phyloP scores from a whole-genome alignment of 2,888 invertebrate species.

The Entomobrya proxima region DNA sequence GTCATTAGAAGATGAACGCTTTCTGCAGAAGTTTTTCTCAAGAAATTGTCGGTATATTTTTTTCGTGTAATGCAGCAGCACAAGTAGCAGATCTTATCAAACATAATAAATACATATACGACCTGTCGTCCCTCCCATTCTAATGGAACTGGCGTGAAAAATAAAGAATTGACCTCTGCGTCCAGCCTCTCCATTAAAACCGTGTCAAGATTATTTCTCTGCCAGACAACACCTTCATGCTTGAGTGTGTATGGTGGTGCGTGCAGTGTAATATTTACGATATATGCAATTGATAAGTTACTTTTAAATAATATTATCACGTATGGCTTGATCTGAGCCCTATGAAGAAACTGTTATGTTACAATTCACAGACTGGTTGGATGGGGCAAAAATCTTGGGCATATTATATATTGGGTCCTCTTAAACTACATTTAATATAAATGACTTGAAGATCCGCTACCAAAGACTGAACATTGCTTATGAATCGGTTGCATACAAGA shows the following conservation, averaged over 20 bases:
- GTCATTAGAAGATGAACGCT: background rate
- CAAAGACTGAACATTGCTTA: no score
- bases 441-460: no score
- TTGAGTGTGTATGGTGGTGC: background rate
- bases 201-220: slow-evolving; percentile 20
- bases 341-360: no score
- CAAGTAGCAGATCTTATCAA: slow-evolving; percentile 67
- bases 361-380: no score
- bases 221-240: background rate
- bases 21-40: background rate
- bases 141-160: slow-evolving; percentile 71
- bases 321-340: no score
- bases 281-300: no score
- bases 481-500: no score
- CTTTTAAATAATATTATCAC: no score
- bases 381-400: no score
- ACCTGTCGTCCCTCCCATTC: slow-evolving; percentile 68
- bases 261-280: background rate
- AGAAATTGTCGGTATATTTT: slow-evolving; percentile 13
- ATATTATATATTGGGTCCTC: no score
- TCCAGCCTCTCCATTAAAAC: slow-evolving; percentile 62
- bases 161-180: slow-evolving; percentile 57
- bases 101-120: slow-evolving; percentile 69
- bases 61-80: slow-evolving; percentile 52
- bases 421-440: no score